Evolutionary conservation across 2,888 invertebrate genomes (phyloP).

Genomic region (Sisyra nigra): DNA sequence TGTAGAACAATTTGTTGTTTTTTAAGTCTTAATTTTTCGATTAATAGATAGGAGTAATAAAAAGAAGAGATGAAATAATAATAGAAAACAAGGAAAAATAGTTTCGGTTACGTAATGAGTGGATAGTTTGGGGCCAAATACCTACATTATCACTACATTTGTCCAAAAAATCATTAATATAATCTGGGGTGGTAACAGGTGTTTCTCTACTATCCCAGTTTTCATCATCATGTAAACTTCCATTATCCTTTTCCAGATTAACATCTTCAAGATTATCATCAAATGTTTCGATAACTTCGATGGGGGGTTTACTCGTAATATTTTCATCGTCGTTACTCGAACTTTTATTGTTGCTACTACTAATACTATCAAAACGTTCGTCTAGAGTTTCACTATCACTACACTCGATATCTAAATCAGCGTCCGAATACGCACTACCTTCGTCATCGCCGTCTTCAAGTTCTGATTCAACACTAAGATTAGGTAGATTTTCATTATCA

Average conservation of each 20-base stretch:
- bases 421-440: not conserved
- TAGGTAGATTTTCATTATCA: too few species aligned
- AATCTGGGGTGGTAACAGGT: not conserved
- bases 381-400: too few species aligned
- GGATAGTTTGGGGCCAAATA: not conserved
- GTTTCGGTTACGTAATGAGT: not conserved
- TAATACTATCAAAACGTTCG: not conserved
- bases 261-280: not conserved
- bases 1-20: too few species aligned
- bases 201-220: not conserved
- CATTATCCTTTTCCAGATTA: not conserved
- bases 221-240: not conserved
- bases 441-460: not conserved
- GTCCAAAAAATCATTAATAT: conserved; percentile 6
- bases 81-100: too few species aligned
- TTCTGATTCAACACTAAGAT: not conserved
- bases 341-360: not conserved
- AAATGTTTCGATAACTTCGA: not conserved
- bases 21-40: too few species aligned
- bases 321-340: too few species aligned
- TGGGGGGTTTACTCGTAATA: too few species aligned
- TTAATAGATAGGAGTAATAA: too few species aligned
- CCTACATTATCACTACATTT: conserved; percentile 6
- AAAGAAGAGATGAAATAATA: too few species aligned
- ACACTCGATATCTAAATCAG: not conserved